Base-by-base conservation (phyloP, 1,140 invertebrate genomes). In the Sitobion miscanthi region DNA sequence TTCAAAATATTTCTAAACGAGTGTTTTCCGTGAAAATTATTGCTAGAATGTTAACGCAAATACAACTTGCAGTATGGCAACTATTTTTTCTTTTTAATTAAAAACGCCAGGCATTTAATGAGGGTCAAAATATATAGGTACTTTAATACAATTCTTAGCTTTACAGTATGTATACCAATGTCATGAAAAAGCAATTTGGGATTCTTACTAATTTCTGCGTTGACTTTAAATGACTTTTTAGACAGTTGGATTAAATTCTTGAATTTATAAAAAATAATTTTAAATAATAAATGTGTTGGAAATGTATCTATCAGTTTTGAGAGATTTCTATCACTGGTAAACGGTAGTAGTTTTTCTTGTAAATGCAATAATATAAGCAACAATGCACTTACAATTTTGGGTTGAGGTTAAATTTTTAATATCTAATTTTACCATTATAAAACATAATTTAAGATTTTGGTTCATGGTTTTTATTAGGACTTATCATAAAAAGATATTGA, bases 81-180 rank as follows among this genome's bases (percentile, higher is more conserved):
- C 85, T 47, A 42, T 47, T 52, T 52, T 87, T 35, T 3, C n/a
- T 52, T 88, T 88, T 88, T 88, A 49, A 88, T 88, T 88, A 88
- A 88, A 88, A 88, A 88, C 49, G 47, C 42, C 83, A 23, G 5
- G 45, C 14, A 86, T 86, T 86, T 86, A 86, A 86, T 88, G n/a
- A 88, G 86, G 86, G 85, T 35, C 30, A 54, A 88, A 88, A 52
- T 52, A 52, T 52, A 77, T n/a, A n/a, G 62, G 30, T 35, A 52
- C 86, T 88, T 52, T 52, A 52, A 54, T 52, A 35, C 86, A 21
- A 52, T 88, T 52, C 47, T 35, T 52, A n/a, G 86, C n/a, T 88
- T 87, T 87, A 87, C 47, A 52, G 52, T 52, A 6, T n/a, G 23
- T n/a, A 52, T 20, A 52, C 86, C 47, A 30, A 88, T 88, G 86